Evolutionary conservation across 1,140 invertebrate genomes (phyloP).

Genomic region (Pseudomyrmex gracilis): DNA sequence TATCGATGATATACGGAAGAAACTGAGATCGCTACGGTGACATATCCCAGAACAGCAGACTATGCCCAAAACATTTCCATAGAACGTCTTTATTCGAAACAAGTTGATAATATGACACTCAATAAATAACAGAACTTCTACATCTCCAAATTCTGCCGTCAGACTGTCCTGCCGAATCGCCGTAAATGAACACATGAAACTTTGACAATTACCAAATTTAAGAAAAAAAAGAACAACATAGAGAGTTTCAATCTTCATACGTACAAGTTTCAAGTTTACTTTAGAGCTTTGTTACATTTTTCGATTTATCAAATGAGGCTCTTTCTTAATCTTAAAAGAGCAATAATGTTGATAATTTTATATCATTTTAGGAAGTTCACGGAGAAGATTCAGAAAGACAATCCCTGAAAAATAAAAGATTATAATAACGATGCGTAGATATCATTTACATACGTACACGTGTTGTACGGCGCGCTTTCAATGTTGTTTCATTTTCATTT

Average conservation of each 20-base stretch:
- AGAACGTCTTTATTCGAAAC: constrained; percentile 83
- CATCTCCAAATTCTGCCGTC: constrained; percentile 81
- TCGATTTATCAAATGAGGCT: too few species aligned
- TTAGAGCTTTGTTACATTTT: too few species aligned
- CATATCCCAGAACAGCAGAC: constrained; percentile 78
- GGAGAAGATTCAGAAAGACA: constrained; percentile 77
- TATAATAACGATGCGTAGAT: constrained; percentile 84
- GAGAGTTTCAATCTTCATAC: constrained; percentile 4
- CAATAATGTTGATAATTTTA: neutral
- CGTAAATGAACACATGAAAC: too few species aligned
- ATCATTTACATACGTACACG: constrained; percentile 83
- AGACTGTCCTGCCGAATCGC: constrained; percentile 78
- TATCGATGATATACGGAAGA: neutral
- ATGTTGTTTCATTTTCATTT: constrained; percentile 67
- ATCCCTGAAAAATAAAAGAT: constrained; percentile 78
- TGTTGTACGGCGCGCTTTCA: constrained; percentile 80
- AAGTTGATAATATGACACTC: constrained; percentile 84
- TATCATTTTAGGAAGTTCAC: neutral
- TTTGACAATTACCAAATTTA: neutral
- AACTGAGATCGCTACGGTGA: constrained; percentile 23
- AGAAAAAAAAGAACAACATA: neutral
- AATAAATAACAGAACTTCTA: constrained; percentile 85
- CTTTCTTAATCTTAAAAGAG: neutral
- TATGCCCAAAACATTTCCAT: constrained; percentile 82
- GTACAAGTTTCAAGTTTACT: too few species aligned